phyloP scores from a whole-genome alignment of 2,113 vertebrate genomes.

The Penelope pileata region DNA sequence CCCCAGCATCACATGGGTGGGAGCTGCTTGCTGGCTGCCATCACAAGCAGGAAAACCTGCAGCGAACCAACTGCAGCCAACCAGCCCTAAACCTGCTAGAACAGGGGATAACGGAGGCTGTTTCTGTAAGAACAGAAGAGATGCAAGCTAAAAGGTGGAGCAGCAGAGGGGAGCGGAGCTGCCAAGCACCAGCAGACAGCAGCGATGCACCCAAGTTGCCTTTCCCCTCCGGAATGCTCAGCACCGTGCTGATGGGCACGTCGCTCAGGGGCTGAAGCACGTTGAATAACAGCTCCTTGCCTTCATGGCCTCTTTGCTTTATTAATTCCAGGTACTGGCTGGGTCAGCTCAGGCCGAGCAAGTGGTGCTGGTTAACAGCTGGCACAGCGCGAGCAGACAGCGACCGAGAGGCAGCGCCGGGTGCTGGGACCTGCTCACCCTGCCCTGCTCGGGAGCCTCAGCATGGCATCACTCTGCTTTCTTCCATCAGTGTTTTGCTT shows the following conservation, averaged over 20 bases:
- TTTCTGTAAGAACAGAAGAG: neutral
- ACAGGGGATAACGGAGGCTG: neutral
- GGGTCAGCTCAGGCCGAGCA: conserved; percentile 43
- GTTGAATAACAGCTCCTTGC: neutral
- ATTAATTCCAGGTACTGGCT: neutral
- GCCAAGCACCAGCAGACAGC: rapidly evolving
- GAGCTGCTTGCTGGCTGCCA: neutral
- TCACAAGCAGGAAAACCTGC: neutral
- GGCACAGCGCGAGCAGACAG: neutral
- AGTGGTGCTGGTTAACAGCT: conserved; percentile 40
- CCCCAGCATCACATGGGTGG: rapidly evolving
- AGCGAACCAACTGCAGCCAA: neutral
- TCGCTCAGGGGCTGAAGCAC: neutral
- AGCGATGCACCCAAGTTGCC: neutral
- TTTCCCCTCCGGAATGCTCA: neutral
- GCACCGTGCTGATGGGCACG: rapidly evolving
- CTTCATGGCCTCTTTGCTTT: neutral
- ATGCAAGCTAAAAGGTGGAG: neutral
- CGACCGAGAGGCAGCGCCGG: neutral
- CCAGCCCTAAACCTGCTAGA: neutral
- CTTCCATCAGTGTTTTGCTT: neutral
- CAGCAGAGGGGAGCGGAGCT: neutral
- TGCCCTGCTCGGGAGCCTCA: neutral
- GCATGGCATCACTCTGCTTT: rapidly evolving
- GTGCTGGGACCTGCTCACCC: neutral